Evolutionary conservation across 1,140 invertebrate genomes (phyloP), one percentile per base, ranked within the genome.

Genomic region (Drosophila arizonae): DNA sequence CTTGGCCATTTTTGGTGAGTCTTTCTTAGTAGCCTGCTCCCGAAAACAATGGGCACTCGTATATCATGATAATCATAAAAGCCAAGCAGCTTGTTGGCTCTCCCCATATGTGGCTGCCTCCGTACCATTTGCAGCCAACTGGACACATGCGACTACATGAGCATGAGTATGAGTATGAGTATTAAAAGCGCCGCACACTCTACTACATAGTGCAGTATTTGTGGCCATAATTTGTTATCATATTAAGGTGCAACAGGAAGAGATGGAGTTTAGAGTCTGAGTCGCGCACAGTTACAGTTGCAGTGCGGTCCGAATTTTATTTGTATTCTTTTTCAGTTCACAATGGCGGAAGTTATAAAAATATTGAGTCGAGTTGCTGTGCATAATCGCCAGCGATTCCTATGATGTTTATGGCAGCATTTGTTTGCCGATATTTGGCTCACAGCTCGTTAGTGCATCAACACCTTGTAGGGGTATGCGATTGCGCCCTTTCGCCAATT

Each of bases 31-130:
- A 63, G 76, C 50, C 62, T 81, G 75, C 81, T 76, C 68, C 69
- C 65, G 81, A 87, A 86, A 86, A 86, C 82, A 86, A 86, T 86
- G 82, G 82, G 76, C 79, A 86, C 82, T 86, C 82, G 82, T 86
- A 86, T 86, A 86, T 86, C 82, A 86, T 86, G 82, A 86, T 86
- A 86, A 86, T 86, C 82, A 86, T 86, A 86, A 86, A 86, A 80
- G 77, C 75, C 76, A 78, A 72, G 54, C 54, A 48, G 63, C 73
- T 64, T 76, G 77, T 69, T 71, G 71, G 58, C 58, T 64, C 60
- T 71, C 62, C 36, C 72, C 79, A 81, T 70, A 74, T 77, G 62
- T 79, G 71, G 65, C 62, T 57, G 61, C 58, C 64, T 45, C 2
- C 11, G 13, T 11, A 51, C 55, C 55, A 57, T 45, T 24, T 57